Evolutionary conservation across 1,140 invertebrate genomes (phyloP).

Genomic region (Popillia japonica): DNA sequence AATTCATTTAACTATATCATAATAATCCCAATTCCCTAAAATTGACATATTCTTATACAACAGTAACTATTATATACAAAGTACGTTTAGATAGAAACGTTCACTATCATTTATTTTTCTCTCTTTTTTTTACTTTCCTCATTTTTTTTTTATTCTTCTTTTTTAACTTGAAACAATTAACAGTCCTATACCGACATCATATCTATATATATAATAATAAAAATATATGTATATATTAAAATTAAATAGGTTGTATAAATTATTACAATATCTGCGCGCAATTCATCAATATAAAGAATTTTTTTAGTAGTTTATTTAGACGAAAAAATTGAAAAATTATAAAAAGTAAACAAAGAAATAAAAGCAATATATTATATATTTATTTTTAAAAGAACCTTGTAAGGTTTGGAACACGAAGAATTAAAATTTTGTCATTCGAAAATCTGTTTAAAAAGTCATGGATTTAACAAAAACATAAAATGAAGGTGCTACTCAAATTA

Average conservation of each 20-base stretch:
- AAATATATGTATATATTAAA: slow-evolving; percentile 52
- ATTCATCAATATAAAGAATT: slow-evolving; percentile 43
- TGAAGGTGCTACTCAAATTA: slow-evolving; percentile 8
- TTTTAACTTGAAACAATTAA: slow-evolving; percentile 50
- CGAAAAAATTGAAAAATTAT: slow-evolving; percentile 8
- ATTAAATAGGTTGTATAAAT: slow-evolving; percentile 55
- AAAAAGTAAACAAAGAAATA: not conserved
- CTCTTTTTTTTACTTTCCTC: slow-evolving; percentile 8
- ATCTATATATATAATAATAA: slow-evolving; percentile 48
- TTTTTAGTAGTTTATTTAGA: not conserved
- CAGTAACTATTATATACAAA: slow-evolving; percentile 59
- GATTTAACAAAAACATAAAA: not conserved
- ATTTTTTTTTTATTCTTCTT: slow-evolving; percentile 12
- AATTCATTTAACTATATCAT: slow-evolving; percentile 59
- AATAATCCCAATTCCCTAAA: slow-evolving; percentile 60
- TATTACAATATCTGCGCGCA: slow-evolving; percentile 49
- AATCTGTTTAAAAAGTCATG: not conserved
- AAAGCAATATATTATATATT: not conserved
- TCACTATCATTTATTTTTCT: slow-evolving; percentile 26
- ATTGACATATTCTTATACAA: slow-evolving; percentile 60
- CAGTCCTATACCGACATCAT: slow-evolving; percentile 55
- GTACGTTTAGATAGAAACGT: slow-evolving; percentile 45
- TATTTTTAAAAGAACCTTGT: not conserved
- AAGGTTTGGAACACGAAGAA: not conserved
- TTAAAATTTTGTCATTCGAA: not conserved